Percentiles rank a stretch among this genome's conserved stretches.
Conservation (phyloP, 2,797 vertebrate genomes). For the Trachops cirrhosus region DNA sequence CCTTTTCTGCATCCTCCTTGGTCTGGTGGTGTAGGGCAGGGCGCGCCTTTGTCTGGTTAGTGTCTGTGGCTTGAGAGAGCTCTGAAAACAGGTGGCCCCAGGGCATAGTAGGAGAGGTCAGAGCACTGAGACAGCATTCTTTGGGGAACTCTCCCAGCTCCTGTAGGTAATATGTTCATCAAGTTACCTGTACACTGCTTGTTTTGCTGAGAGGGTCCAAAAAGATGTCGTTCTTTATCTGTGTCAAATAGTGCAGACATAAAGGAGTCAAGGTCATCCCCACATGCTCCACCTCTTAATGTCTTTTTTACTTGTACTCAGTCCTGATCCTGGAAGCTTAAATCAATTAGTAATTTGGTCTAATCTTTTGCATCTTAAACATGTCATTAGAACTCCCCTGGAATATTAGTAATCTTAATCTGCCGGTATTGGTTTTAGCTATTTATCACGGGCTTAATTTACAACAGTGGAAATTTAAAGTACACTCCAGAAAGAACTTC, state of each 20-base stretch:
- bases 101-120: fast-evolving
- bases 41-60: too few species aligned
- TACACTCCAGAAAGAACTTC: neutral
- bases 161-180: fast-evolving
- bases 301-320: fast-evolving
- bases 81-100: neutral
- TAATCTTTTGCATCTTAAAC: neutral
- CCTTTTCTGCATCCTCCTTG: neutral
- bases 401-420: neutral
- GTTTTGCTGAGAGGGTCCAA: neutral
- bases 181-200: fast-evolving
- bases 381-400: neutral
- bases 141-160: neutral
- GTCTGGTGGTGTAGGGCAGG: neutral
- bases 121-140: fast-evolving
- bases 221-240: neutral
- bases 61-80: neutral
- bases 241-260: too few species aligned
- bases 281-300: fast-evolving
- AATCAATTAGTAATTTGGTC: neutral
- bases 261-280: neutral
- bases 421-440: neutral
- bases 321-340: neutral
- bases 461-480: neutral
- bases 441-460: neutral